Percentiles rank a stretch among this genome's conserved stretches.
phyloP scores from a whole-genome alignment of 2,113 vertebrate genomes.

The Numenius arquata region DNA sequence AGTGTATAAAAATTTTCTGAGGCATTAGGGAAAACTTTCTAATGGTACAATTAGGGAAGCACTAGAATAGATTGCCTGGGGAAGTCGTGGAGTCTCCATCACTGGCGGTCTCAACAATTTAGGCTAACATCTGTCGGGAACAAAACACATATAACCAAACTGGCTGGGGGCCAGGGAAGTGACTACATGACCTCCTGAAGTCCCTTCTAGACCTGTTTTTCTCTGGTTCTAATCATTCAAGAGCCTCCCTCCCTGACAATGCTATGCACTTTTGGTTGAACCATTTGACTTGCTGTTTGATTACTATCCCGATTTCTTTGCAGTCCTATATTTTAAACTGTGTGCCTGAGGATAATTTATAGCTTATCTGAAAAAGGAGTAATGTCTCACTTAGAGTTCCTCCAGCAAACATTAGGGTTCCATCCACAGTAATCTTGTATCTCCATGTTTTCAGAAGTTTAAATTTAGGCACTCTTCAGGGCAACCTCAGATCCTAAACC shows the following conservation, averaged over 20 bases:
- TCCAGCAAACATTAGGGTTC: background rate
- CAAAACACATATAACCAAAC: background rate
- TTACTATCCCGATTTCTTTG: background rate
- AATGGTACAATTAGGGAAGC: conserved; percentile 58
- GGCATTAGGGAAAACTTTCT: conserved; percentile 64
- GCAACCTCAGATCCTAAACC: background rate
- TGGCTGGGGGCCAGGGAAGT: conserved; percentile 52
- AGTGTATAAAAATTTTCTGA: conserved; percentile 59
- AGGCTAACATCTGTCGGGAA: conserved; percentile 51
- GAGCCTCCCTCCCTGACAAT: background rate
- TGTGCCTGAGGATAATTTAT: background rate
- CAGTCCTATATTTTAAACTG: background rate
- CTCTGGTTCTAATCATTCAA: conserved; percentile 24
- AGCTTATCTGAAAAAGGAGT: background rate
- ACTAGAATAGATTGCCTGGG: conserved; percentile 55
- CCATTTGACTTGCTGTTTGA: background rate
- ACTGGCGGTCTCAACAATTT: conserved; percentile 18
- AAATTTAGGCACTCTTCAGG: background rate
- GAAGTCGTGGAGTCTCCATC: conserved; percentile 37
- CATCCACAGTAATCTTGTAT: background rate
- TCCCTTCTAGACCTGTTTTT: conserved; percentile 25
- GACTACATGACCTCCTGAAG: conserved; percentile 47
- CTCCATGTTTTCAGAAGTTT: background rate
- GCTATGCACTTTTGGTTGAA: background rate
- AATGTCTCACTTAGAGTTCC: background rate